Percentiles rank a stretch among this genome's conserved stretches.
Evolutionary conservation across 2,888 invertebrate genomes (phyloP).

Genomic region (Athalia cordata): DNA sequence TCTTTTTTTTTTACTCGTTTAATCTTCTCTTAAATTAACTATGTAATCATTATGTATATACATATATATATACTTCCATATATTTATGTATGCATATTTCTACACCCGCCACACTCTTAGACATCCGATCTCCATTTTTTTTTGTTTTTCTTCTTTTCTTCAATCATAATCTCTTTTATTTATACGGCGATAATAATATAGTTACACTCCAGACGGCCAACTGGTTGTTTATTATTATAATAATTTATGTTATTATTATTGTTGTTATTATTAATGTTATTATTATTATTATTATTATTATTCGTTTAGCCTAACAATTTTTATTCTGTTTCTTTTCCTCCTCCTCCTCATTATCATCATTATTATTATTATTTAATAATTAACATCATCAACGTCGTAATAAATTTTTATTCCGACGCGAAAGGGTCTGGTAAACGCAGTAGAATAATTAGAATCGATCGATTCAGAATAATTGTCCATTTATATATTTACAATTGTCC

Average conservation of each 20-base stretch:
- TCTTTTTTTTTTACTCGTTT: conserved; percentile 59
- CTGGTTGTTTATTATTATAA: background rate
- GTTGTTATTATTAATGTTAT: background rate
- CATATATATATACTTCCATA: conserved; percentile 50
- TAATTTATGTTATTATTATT: background rate
- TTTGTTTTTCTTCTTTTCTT: conserved; percentile 52
- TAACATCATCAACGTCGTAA: background rate
- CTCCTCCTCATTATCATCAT: background rate
- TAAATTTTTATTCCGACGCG: too few relatives aligned
- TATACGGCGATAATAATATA: too few relatives aligned
- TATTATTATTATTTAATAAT: background rate
- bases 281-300: conserved; percentile 5
- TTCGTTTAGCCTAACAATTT: conserved; percentile 21
- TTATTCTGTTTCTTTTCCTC: background rate
- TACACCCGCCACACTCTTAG: conserved; percentile 41
- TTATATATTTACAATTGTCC: too few relatives aligned
- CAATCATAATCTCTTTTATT: background rate
- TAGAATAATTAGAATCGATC: too few relatives aligned
- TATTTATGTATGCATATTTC: conserved; percentile 67
- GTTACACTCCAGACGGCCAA: background rate
- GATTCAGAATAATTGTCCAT: too few relatives aligned
- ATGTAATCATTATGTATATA: conserved; percentile 56
- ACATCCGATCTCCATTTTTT: conserved; percentile 53
- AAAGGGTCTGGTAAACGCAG: too few relatives aligned
- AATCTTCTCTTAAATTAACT: conserved; percentile 54